Conservation (phyloP, 2,888 invertebrate genomes). For the Acanthosepion pharaonis region DNA sequence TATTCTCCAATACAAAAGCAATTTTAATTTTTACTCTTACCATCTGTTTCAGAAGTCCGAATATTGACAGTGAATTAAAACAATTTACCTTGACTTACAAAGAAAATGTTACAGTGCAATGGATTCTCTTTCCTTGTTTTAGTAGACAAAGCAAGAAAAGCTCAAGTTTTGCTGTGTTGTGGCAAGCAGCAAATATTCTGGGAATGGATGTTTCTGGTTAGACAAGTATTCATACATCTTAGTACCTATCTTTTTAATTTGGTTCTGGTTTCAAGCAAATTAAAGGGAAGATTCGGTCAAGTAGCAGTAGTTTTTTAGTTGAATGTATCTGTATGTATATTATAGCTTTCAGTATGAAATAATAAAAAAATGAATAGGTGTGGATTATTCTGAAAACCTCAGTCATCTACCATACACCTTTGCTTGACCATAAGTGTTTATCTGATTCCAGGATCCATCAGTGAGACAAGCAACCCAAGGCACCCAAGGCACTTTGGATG, state of each 20-base stretch:
- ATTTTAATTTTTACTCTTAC: not conserved
- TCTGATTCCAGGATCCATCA: slow-evolving; percentile 87
- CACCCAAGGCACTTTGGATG: slow-evolving; percentile 82
- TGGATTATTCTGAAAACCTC: not conserved
- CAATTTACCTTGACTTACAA: not conserved
- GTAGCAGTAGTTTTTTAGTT: not conserved
- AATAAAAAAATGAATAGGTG: not conserved
- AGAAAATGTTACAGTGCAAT: not conserved
- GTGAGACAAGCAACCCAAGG: slow-evolving; percentile 90
- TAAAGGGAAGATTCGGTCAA: not conserved
- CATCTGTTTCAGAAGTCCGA: not conserved
- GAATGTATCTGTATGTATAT: slow-evolving; percentile 39
- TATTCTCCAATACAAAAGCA: not conserved
- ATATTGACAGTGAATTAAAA: not conserved
- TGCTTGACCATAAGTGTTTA: slow-evolving; percentile 33
- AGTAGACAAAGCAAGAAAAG: not conserved
- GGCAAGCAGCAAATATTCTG: not conserved
- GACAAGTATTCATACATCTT: not conserved
- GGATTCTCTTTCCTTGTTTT: not conserved
- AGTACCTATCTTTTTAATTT: not conserved
- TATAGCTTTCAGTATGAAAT: not conserved
- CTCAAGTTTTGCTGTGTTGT: not conserved
- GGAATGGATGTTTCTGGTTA: not conserved
- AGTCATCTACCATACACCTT: not conserved
- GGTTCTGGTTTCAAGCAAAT: not conserved